A percentile compares a stretch with the other conserved stretches of the same genome.
phyloP scores from a whole-genome alignment of 1,140 invertebrate species.

The Frieseomelitta varia region DNA sequence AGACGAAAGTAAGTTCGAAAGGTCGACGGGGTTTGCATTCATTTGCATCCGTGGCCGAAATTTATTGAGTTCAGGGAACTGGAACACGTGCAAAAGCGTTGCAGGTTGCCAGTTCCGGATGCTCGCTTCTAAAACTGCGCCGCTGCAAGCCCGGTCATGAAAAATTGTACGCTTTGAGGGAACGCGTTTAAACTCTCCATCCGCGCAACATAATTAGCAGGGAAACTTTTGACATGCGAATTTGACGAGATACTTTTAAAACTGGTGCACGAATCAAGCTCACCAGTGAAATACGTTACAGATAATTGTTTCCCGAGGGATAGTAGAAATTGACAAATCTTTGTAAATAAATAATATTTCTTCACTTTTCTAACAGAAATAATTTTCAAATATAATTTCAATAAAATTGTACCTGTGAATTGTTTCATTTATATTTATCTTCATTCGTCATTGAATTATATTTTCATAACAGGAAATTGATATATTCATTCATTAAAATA shows the following conservation, averaged over 20 bases:
- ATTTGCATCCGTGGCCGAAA: slow-evolving; percentile 60
- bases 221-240: background rate
- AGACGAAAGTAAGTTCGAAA: slow-evolving; percentile 34
- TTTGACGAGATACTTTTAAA: background rate
- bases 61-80: slow-evolving; percentile 57
- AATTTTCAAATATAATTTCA: too few species aligned
- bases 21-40: slow-evolving; percentile 46
- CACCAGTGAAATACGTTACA: too few species aligned
- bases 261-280: background rate
- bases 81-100: slow-evolving; percentile 56
- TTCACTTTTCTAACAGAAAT: background rate
- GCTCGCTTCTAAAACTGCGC: slow-evolving; percentile 22
- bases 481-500: too few species aligned
- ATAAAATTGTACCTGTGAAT: too few species aligned
- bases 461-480: too few species aligned
- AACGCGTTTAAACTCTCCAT: slow-evolving; percentile 17
- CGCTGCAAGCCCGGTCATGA: background rate
- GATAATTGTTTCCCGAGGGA: too few species aligned
- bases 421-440: too few species aligned
- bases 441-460: too few species aligned
- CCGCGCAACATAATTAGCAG: slow-evolving; percentile 5
- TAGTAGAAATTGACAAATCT: background rate
- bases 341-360: background rate
- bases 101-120: slow-evolving; percentile 1
- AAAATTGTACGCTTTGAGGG: slow-evolving; percentile 18